A percentile compares a stretch with the other conserved stretches of the same genome.
These are phyloP conservation scores for Agrenia bidenticulata DNA, from an alignment of 2,888 invertebrate genomes.

Conservation along the genomic window DNA sequence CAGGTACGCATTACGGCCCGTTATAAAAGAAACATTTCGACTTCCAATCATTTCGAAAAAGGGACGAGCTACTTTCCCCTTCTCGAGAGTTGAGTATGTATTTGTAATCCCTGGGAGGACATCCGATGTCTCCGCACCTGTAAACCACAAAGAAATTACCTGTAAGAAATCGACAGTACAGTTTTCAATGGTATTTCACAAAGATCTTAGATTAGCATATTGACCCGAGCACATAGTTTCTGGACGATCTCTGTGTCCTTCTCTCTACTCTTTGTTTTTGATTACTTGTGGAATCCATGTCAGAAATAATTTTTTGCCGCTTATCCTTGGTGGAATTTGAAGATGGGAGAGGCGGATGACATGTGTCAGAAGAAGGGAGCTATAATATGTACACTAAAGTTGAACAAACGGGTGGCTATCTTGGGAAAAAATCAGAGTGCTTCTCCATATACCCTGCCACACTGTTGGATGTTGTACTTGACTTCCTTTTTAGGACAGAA, in stretches of 20 bases:
- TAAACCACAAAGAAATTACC: background rate
- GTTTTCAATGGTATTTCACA: background rate
- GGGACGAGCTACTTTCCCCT: conserved; percentile 63
- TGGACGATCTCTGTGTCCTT: no score
- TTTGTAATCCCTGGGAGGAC: conserved; percentile 51
- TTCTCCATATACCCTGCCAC: no score
- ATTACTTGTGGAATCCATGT: no score
- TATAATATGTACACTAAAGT: background rate
- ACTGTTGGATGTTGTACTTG: no score
- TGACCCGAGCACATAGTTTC: background rate
- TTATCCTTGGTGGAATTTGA: background rate
- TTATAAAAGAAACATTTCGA: conserved; percentile 78
- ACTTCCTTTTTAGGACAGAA: no score
- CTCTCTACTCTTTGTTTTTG: no score
- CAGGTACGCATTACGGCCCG: conserved; percentile 76
- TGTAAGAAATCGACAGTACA: background rate
- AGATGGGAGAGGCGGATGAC: conserved; percentile 5
- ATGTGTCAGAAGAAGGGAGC: conserved; percentile 2
- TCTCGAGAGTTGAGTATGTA: conserved; percentile 45
- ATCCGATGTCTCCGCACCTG: conserved; percentile 52
- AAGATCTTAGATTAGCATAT: background rate
- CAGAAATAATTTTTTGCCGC: conserved; percentile 2
- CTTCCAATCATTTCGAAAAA: conserved; percentile 83
- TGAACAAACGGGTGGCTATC: conserved; percentile 6
- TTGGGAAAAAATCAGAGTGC: conserved; percentile 2